Evolutionary conservation across 2,113 vertebrate species (phyloP).

Genomic region (Stomatorhinus ivindoensis): DNA sequence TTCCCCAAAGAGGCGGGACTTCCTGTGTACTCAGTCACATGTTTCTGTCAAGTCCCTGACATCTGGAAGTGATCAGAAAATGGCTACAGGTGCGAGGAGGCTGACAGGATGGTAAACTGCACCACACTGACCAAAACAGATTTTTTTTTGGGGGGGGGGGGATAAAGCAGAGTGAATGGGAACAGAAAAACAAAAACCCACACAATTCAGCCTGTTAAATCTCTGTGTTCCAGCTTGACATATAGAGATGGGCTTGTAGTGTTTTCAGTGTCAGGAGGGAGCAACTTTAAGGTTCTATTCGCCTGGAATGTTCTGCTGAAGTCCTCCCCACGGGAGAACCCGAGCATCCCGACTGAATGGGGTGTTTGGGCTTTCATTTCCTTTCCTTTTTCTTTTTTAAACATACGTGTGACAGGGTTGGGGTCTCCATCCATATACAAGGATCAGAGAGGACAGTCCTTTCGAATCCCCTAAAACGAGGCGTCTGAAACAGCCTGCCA

Average conservation of each 20-base stretch:
- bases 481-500: background rate
- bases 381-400: background rate
- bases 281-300: background rate
- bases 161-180: background rate
- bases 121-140: background rate
- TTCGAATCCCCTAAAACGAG: background rate
- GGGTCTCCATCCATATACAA: background rate
- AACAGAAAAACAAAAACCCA: background rate
- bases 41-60: background rate
- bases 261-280: background rate
- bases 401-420: background rate
- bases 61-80: background rate
- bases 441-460: background rate
- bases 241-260: background rate
- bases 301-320: background rate
- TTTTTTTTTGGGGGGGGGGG: background rate
- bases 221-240: background rate
- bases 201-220: background rate
- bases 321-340: background rate
- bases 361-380: background rate
- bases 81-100: background rate
- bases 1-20: background rate
- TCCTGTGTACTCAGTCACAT: background rate
- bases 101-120: background rate
- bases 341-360: background rate